These are phyloP conservation scores for Tapera naevia DNA, from an alignment of 2,797 vertebrate species.

Conservation along the genomic window DNA sequence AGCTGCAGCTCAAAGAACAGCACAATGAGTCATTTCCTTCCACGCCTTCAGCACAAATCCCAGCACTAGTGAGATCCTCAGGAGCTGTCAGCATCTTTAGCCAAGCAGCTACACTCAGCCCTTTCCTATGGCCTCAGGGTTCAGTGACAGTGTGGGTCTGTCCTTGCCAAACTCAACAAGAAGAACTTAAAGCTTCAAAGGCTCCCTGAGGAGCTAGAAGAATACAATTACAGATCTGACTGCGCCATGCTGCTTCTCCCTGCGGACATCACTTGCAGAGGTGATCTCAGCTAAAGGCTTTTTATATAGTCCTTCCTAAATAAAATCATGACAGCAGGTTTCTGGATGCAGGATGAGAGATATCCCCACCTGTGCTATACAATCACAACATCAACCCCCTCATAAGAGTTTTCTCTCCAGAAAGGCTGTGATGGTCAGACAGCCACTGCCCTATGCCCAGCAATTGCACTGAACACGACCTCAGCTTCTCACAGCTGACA, in stretches of 20 bases:
- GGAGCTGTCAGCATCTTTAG: slow-evolving; percentile 26
- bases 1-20: background rate
- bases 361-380: background rate
- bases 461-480: background rate
- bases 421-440: fast-evolving
- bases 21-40: slow-evolving; percentile 30
- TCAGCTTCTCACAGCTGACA: background rate
- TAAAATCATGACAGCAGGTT: background rate
- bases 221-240: background rate
- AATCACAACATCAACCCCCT: fast-evolving
- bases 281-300: background rate
- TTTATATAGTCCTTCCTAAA: background rate
- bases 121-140: background rate
- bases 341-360: background rate
- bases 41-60: background rate
- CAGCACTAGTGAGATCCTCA: background rate
- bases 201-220: background rate
- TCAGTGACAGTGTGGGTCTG: background rate
- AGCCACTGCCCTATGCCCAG: background rate
- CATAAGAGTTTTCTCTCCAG: background rate
- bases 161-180: slow-evolving; percentile 37
- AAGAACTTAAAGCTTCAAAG: slow-evolving; percentile 1
- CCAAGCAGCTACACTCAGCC: background rate
- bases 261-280: background rate
- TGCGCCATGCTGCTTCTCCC: background rate